These are phyloP conservation scores for Syngnathus typhle DNA, from an alignment of 2,113 vertebrate species.

Conservation along the genomic window DNA sequence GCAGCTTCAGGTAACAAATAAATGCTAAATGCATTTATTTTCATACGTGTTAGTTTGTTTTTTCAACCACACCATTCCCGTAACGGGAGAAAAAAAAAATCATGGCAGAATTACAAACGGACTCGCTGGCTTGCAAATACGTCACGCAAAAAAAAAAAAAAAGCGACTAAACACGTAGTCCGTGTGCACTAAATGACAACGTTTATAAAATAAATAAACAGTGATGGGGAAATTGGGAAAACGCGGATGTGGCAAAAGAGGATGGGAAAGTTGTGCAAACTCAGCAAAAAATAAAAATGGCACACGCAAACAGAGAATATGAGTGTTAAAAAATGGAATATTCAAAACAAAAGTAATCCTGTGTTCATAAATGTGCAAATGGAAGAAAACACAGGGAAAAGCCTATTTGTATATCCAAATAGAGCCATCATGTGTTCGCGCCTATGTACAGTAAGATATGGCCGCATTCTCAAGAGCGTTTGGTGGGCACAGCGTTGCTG, in stretches of 20 bases:
- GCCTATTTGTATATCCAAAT: background rate
- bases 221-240: conserved; percentile 7
- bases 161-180: background rate
- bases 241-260: conserved; percentile 20
- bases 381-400: no score
- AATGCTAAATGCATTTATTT: background rate
- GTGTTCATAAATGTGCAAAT: background rate
- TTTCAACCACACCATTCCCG: background rate
- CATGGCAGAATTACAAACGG: background rate
- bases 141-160: conserved; percentile 5
- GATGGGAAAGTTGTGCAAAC: conserved; percentile 13
- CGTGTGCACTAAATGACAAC: conserved; percentile 4
- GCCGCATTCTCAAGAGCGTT: conserved; percentile 41
- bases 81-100: background rate
- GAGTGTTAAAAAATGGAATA: background rate
- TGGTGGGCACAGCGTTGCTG: conserved; percentile 42
- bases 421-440: conserved; percentile 9
- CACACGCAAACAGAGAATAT: background rate
- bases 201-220: conserved; percentile 16
- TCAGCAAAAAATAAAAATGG: conserved; percentile 30
- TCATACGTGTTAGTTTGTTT: background rate
- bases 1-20: background rate
- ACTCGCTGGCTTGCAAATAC: background rate
- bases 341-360: conserved; percentile 10
- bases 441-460: conserved; percentile 18